Percentiles rank a stretch among this genome's conserved stretches.
phyloP scores from a whole-genome alignment of 2,888 invertebrate genomes.

The Schizaphis graminum region DNA sequence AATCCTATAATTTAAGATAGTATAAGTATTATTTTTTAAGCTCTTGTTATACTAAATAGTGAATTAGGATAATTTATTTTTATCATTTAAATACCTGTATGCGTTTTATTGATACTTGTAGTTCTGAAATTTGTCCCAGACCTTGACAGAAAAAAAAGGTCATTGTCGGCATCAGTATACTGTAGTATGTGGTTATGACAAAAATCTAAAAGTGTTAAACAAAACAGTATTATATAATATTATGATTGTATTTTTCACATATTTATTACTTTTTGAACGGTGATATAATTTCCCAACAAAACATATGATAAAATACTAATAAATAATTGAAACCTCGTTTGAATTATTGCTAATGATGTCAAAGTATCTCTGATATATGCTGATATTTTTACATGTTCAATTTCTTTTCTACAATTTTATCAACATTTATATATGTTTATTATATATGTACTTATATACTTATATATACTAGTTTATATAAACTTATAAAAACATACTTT shows the following conservation, averaged over 20 bases:
- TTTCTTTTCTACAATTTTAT: constrained; percentile 75
- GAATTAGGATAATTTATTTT: not conserved
- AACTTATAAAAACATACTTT: constrained; percentile 74
- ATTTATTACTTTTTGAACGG: constrained; percentile 78
- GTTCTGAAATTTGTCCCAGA: constrained; percentile 85
- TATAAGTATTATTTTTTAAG: constrained; percentile 47
- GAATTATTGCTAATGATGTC: constrained; percentile 84
- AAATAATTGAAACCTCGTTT: constrained; percentile 84
- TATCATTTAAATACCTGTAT: constrained; percentile 72
- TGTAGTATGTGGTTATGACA: constrained; percentile 91
- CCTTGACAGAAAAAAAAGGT: constrained; percentile 90
- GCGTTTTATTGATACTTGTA: constrained; percentile 81
- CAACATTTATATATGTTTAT: not conserved
- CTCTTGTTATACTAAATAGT: not conserved
- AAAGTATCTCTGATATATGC: constrained; percentile 79
- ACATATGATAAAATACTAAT: constrained; percentile 81
- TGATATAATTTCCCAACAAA: constrained; percentile 77
- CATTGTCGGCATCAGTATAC: constrained; percentile 86
- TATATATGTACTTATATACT: not conserved
- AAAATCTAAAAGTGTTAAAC: constrained; percentile 72
- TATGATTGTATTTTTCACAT: too few relatives aligned
- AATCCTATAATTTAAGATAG: constrained; percentile 69
- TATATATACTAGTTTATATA: not conserved
- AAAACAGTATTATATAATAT: too few relatives aligned
- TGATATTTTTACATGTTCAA: constrained; percentile 79